Base-by-base conservation (phyloP, 2,113 vertebrate species). In the Montifringilla adamsi region DNA sequence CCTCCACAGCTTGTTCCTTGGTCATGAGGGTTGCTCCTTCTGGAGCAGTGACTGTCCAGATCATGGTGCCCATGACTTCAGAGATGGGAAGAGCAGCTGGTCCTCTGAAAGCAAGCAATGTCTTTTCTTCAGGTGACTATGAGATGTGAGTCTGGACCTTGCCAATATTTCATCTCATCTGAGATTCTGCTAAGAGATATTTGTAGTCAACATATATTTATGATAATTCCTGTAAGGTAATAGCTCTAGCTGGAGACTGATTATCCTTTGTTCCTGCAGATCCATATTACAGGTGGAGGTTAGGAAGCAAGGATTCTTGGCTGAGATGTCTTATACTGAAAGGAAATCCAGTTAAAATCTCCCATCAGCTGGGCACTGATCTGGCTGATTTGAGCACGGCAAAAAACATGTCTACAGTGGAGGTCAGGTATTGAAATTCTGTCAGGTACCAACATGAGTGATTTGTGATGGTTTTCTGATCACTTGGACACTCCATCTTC, bases 1-100 rank as follows among this genome's bases (percentile, higher is more conserved):
- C 16, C 44, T 27, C 24, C 41, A 12, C 9, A 27, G 11, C 50
- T 67, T 16, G n/a, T 43, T 49, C 30, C 50, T 26, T 0, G 0
- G 20, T 50, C 30, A 26, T 6, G 4, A 37, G 7, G 3, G 9
- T 41, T 86, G 64, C 17, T 2, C 0, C 6, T 77, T 37, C n/a
- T 67, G 23, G 4, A 33, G 33, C 43, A 74, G 43, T 0, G 6
- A 20, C 19, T 17, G 2, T 49, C 16, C 46, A 3, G 0, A 1
- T n/a, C 7, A 41, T 2, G 14, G 18, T 26, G 27, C 23, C 59
- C 10, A 2, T 37, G 63, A 18, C 64, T 66, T 44, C 24, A 30
- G 76, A 44, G 28, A 6, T 9, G 21, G 33, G 23, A 63, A 55
- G 15, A 67, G 15, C 17, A 64, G 13, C 14, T 66, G 20, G 20